phyloP scores from a whole-genome alignment of 2,797 vertebrate species.

The Hapalemur alaotrensis region DNA sequence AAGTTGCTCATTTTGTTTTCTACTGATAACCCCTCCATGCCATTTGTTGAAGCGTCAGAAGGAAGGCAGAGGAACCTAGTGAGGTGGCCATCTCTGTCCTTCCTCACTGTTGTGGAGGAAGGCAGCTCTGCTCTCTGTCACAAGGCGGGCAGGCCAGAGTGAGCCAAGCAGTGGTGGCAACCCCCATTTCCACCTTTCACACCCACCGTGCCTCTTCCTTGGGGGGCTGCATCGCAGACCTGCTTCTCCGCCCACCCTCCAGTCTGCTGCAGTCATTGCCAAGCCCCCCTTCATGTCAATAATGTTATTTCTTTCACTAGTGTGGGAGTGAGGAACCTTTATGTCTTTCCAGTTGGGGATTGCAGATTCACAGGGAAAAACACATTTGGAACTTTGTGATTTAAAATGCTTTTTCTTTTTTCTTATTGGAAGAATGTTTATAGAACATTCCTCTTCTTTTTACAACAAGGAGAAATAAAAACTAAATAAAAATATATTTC shows the following conservation, averaged over 20 bases:
- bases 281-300: not conserved
- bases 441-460: slow-evolving; percentile 6
- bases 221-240: not conserved
- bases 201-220: not conserved
- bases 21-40: not conserved
- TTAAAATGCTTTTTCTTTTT: not conserved
- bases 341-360: not conserved
- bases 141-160: not conserved
- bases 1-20: not conserved
- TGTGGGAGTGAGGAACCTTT: not conserved
- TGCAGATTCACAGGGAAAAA: not conserved
- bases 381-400: not conserved
- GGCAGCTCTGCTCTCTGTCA: not conserved
- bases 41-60: not conserved
- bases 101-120: not conserved
- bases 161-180: accelerated
- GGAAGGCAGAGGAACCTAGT: not conserved
- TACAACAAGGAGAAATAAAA: slow-evolving; percentile 14
- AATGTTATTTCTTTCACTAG: not conserved
- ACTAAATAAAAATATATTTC: slow-evolving; percentile 32
- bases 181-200: not conserved
- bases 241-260: not conserved
- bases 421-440: slow-evolving; percentile 21
- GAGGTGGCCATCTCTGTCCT: not conserved
- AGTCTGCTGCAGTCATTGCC: not conserved